Conservation (phyloP, 92 coral and sea anemone genomes). For the Muricea muricata region DNA sequence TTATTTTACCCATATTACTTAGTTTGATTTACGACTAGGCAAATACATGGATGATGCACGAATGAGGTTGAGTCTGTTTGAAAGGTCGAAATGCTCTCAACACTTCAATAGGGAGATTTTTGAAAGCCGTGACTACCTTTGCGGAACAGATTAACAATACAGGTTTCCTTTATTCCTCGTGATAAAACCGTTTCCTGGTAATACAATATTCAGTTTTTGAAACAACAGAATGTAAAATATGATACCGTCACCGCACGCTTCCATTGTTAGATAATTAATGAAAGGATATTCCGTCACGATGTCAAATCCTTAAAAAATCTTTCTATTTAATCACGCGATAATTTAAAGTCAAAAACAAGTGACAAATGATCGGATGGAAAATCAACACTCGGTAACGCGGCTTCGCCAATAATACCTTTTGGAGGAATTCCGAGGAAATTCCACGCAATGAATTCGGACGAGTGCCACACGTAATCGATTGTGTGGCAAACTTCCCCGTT, state of each 20-base stretch:
- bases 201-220: no score
- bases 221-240: no score
- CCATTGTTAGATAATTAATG: neutral
- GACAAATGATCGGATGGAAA: conserved; percentile 96
- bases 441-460: conserved; percentile 63
- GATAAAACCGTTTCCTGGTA: no score
- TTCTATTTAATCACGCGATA: neutral
- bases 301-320: neutral
- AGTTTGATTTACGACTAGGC: no score
- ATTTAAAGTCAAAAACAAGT: conserved; percentile 79
- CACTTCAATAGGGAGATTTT: no score
- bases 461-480: conserved; percentile 93
- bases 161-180: no score
- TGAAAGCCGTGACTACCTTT: no score
- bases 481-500: conserved; percentile 86
- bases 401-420: conserved; percentile 50
- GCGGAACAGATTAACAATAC: no score
- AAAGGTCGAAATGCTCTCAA: no score
- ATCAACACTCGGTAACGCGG: conserved; percentile 74
- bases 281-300: neutral
- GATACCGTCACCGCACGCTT: neutral
- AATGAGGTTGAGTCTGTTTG: neutral
- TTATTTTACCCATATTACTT: no score
- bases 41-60: no score
- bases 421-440: conserved; percentile 75